Conservation (phyloP, 2,113 vertebrate genomes). For the Tachysurus fulvidraco region DNA sequence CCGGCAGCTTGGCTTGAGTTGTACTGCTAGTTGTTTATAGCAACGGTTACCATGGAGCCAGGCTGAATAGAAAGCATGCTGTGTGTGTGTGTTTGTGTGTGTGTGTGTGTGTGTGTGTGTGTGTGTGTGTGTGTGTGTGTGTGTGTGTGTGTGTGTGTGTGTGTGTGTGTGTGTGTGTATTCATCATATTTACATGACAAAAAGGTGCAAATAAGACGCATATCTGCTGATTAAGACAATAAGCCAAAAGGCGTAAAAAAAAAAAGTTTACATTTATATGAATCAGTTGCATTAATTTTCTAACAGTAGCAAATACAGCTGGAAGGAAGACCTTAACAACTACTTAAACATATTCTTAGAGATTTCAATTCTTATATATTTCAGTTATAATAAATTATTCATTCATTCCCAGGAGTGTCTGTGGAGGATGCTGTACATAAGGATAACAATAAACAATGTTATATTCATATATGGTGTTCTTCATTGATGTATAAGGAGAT, state of each 20-base stretch:
- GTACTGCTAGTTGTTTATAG: slow-evolving; percentile 29
- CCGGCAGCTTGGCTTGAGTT: neutral
- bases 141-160: neutral
- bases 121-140: slow-evolving; percentile 15
- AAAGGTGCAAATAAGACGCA: slow-evolving; percentile 4
- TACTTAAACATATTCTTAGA: neutral
- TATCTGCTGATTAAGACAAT: slow-evolving; percentile 28
- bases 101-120: neutral
- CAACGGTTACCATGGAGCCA: slow-evolving; percentile 31
- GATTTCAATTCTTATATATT: neutral
- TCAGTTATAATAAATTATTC: neutral
- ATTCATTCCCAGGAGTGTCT: neutral
- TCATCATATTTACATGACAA: slow-evolving; percentile 3
- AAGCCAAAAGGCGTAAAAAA: neutral
- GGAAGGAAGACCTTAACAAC: neutral
- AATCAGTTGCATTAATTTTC: neutral
- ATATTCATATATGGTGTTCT: too few species aligned
- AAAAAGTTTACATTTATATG: neutral
- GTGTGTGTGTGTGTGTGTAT: neutral
- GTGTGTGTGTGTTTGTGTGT: neutral
- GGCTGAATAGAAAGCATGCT: slow-evolving; percentile 25
- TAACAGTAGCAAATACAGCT: neutral
- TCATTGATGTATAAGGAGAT: too few species aligned
- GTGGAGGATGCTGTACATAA: neutral
- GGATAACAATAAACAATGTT: neutral